Percentiles rank a stretch among this genome's conserved stretches.
These are phyloP conservation scores for Gyrodactylus bullatarudis DNA, from an alignment of 1,140 invertebrate genomes.

Conservation along the genomic window DNA sequence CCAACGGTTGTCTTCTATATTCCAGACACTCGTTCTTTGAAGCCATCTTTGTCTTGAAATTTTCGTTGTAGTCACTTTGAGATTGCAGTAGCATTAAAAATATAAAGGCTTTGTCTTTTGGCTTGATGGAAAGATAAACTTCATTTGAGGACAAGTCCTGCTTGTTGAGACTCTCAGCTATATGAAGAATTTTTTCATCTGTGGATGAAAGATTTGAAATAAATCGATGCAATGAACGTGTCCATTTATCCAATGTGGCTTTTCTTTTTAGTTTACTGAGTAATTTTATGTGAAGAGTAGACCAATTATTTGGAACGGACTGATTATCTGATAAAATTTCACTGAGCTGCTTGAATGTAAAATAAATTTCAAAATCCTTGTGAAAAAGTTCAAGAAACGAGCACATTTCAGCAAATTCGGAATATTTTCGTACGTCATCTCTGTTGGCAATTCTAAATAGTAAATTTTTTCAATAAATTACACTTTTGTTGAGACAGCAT, in stretches of 20 bases:
- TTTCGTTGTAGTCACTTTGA: not conserved
- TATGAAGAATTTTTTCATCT: not conserved
- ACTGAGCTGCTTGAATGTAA: not conserved
- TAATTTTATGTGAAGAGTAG: not conserved
- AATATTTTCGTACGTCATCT: not conserved
- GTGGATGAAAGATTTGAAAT: not conserved
- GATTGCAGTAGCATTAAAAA: not conserved
- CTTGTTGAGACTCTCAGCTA: not conserved
- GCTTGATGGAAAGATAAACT: not conserved
- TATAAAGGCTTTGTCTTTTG: not conserved
- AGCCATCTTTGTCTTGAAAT: not conserved
- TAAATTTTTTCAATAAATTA: too few relatives aligned
- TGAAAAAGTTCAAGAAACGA: not conserved
- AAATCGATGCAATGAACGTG: not conserved
- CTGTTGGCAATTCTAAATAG: not conserved
- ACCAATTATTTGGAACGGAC: not conserved
- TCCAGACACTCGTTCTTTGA: not conserved
- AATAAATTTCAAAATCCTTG: not conserved
- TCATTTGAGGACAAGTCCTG: not conserved
- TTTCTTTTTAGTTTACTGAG: not conserved
- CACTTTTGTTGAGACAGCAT: too few relatives aligned
- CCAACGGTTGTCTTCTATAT: slow-evolving; percentile 2
- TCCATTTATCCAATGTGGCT: not conserved
- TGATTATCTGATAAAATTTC: not conserved
- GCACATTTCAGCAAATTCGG: not conserved